phyloP scores from a whole-genome alignment of 2,113 vertebrate genomes.

The Plotosus lineatus region DNA sequence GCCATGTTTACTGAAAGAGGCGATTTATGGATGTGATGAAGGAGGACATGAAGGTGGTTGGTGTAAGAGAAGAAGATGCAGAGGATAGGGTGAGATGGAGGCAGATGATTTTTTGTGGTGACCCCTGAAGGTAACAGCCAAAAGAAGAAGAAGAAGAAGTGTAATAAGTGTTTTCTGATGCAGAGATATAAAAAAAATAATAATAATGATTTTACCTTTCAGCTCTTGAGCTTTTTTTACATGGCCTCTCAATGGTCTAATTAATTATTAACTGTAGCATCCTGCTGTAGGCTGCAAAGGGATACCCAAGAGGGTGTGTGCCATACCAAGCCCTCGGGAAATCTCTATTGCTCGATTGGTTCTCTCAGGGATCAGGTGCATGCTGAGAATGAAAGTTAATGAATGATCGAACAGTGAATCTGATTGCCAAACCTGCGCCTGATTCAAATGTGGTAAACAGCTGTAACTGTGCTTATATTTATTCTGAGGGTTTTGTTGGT shows the following conservation, averaged over 20 bases:
- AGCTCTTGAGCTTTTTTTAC: slow-evolving; percentile 4
- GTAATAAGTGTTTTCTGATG: neutral
- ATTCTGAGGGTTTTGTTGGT: neutral
- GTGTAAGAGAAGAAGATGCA: too few species aligned
- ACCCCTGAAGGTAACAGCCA: too few species aligned
- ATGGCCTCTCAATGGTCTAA: neutral
- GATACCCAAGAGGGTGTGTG: neutral
- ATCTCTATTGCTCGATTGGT: neutral
- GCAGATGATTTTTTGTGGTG: too few species aligned
- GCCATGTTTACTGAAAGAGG: neutral
- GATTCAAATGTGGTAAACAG: neutral
- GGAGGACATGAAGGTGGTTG: too few species aligned
- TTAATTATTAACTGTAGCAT: slow-evolving; percentile 22
- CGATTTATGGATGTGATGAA: too few species aligned
- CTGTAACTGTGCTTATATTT: neutral
- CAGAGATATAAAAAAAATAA: neutral
- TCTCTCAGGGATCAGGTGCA: slow-evolving; percentile 42
- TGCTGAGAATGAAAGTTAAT: slow-evolving; percentile 27
- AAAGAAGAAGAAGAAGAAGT: too few species aligned
- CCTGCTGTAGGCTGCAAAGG: slow-evolving; percentile 5
- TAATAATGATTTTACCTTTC: neutral
- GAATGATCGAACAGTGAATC: slow-evolving; percentile 35
- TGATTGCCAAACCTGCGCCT: neutral
- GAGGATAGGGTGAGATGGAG: too few species aligned
- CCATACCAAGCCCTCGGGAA: slow-evolving; percentile 8